Conservation (phyloP, 1,140 invertebrate species). For the Kradibia gibbosae region DNA sequence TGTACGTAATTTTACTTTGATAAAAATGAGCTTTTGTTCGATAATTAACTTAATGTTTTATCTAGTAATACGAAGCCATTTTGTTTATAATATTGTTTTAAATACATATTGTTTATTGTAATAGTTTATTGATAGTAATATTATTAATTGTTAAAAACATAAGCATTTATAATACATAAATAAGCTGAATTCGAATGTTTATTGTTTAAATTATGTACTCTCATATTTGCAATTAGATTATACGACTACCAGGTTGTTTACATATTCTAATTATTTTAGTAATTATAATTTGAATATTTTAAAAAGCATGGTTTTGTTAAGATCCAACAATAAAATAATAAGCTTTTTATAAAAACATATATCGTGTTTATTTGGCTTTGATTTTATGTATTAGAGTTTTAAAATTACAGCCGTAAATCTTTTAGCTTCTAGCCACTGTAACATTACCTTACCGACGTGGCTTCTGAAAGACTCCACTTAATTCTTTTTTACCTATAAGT, state of each 20-base stretch:
- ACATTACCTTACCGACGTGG: constrained; percentile 19
- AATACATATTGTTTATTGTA: no score
- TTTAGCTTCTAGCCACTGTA: background rate
- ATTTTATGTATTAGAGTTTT: constrained; percentile 18
- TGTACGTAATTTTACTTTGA: no score
- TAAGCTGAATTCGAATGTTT: no score
- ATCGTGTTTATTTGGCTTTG: background rate
- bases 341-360: constrained; percentile 11
- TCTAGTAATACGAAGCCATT: no score
- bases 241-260: background rate
- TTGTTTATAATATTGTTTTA: no score
- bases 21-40: no score
- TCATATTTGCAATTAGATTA: background rate
- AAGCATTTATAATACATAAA: no score
- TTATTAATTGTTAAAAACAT: no score
- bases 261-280: background rate
- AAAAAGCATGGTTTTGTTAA: background rate
- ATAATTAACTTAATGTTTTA: no score
- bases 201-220: no score
- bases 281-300: constrained; percentile 16
- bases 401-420: background rate
- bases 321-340: background rate
- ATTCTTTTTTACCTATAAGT: constrained; percentile 18
- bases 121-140: no score
- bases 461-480: constrained; percentile 9